Base-by-base conservation (phyloP, 1,140 invertebrate genomes). In the Microplitis demolitor region DNA sequence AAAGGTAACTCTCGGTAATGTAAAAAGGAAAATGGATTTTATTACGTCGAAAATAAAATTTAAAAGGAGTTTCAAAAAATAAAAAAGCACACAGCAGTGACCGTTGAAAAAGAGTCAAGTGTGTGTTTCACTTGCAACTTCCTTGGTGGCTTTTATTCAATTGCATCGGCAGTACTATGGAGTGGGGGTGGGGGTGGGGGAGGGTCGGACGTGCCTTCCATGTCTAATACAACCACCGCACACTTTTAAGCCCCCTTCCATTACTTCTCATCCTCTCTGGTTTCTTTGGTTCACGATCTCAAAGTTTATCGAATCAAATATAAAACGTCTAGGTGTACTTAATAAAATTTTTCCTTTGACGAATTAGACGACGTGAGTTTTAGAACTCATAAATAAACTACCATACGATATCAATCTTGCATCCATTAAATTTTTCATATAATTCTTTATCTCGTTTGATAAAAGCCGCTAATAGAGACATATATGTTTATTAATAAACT, bases 81-180 rank as follows among this genome's bases (percentile, higher is more conserved):
- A 4, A 67, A 34, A 67, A 31, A 67, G 39, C 8, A 4, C 13
- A 50, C 50, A 24, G 33, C 31, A 67, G 66, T 67, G 66, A 54
- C 66, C 24, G 51, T 54, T n/a, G 60, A 62, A 37, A 37, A 14
- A 53, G 39, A 54, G 31, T 67, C 11, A 54, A 58, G 51, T 67
- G 13, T 54, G 53, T 50, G 51, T 67, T 67, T 67, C 66, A 67
- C 39, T 67, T 54, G 50, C 50, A 67, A 67, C 66, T 67, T 67
- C 50, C 14, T 31, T 67, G 24, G 66, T 54, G 66, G 66, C 66
- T 67, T 67, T 67, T 67, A 67, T 67, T 67, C 66, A 67, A 67
- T 67, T 67, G 66, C 50, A 67, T 67, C 66, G 39, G 34, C 51
- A 6, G 56, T 58, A 58, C 56, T 35, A 16, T 33, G 24, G 50